phyloP scores from a whole-genome alignment of 2,888 invertebrate species.

The Coenonympha glycerion region DNA sequence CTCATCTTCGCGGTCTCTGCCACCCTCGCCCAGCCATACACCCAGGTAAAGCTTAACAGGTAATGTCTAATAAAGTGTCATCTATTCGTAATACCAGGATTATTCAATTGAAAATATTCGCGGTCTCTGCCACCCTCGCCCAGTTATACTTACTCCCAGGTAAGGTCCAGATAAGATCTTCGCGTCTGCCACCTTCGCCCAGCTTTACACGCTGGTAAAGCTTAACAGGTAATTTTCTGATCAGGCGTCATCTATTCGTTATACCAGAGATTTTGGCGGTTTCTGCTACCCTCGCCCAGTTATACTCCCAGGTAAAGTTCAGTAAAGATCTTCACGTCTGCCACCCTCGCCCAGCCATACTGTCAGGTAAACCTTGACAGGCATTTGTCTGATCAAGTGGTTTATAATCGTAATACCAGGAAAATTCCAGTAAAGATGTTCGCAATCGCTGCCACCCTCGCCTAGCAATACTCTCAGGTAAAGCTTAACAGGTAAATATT shows the following conservation, averaged over 20 bases:
- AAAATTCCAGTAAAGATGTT: too few species aligned
- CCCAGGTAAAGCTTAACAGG: slow-evolving; percentile 65
- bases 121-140: slow-evolving; percentile 85
- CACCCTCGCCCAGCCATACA: slow-evolving; percentile 85
- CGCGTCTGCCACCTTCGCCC: too few species aligned
- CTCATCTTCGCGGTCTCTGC: slow-evolving; percentile 79
- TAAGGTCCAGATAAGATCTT: slow-evolving; percentile 33
- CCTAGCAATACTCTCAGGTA: slow-evolving; percentile 84
- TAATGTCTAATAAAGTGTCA: too few species aligned
- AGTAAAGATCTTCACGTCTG: too few species aligned
- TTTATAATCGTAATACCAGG: neutral
- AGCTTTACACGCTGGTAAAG: too few species aligned
- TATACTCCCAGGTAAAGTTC: slow-evolving; percentile 78
- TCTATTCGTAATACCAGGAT: neutral
- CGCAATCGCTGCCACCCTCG: slow-evolving; percentile 83
- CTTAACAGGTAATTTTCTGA: too few species aligned
- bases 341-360: too few species aligned
- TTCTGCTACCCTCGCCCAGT: slow-evolving; percentile 85
- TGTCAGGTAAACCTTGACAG: too few species aligned
- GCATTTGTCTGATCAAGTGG: too few species aligned
- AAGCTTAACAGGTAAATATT: too few species aligned
- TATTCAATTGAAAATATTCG: too few species aligned
- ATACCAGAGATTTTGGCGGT: slow-evolving; percentile 68
- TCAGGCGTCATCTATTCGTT: neutral
- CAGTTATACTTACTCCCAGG: slow-evolving; percentile 82